phyloP scores from a whole-genome alignment of 2,797 vertebrate genomes.

The Garrulus glandarius region DNA sequence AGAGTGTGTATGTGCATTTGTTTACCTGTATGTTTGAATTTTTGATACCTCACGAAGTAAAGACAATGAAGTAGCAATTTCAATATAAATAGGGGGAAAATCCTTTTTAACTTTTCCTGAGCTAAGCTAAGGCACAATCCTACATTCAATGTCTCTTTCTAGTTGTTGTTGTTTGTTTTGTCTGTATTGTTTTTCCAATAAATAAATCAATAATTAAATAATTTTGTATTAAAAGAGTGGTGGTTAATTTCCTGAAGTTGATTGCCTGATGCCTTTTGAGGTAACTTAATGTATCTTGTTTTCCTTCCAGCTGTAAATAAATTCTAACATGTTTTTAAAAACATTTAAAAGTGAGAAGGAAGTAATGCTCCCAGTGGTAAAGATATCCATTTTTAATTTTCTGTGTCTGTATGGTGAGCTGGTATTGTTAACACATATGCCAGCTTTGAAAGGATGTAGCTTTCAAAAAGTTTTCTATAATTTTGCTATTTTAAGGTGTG shows the following conservation, averaged over 20 bases:
- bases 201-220: neutral
- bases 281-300: neutral
- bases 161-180: neutral
- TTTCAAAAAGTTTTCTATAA: neutral
- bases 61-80: neutral
- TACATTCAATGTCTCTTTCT: fast-evolving
- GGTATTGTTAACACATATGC: neutral
- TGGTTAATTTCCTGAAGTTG: neutral
- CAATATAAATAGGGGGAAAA: neutral
- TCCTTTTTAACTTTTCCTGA: neutral
- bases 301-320: neutral
- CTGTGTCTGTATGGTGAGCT: neutral
- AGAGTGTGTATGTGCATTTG: neutral
- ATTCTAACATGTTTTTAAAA: neutral
- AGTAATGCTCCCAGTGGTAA: neutral
- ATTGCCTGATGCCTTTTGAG: neutral
- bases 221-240: neutral
- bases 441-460: neutral
- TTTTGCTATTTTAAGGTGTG: neutral
- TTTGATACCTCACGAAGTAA: neutral
- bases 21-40: neutral
- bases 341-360: neutral
- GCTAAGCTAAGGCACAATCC: neutral
- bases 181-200: neutral
- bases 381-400: neutral